phyloP scores from a whole-genome alignment of 2,797 vertebrate species.

The Dicrostonyx torquatus region DNA sequence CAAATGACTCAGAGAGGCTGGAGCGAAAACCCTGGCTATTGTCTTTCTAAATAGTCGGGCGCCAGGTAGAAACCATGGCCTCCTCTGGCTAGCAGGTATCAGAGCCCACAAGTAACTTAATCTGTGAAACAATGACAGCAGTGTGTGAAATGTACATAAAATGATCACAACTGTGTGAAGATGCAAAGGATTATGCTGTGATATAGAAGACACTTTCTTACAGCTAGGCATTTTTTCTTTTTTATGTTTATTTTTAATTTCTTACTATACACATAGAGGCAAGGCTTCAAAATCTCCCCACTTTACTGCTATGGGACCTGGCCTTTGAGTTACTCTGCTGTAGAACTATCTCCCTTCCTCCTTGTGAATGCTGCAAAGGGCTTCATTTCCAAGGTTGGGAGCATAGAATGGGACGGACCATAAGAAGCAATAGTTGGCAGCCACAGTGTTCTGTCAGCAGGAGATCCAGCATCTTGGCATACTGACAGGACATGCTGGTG shows the following conservation, averaged over 20 bases:
- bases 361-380: rapidly evolving
- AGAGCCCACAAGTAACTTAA: too few relatives aligned
- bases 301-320: too few relatives aligned
- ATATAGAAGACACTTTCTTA: neutral
- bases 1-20: too few relatives aligned
- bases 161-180: neutral
- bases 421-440: neutral
- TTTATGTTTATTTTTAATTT: neutral
- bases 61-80: too few relatives aligned
- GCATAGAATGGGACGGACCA: rapidly evolving
- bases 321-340: neutral
- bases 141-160: neutral
- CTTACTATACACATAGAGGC: neutral
- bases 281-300: neutral
- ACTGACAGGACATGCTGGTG: neutral
- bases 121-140: neutral
- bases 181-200: neutral
- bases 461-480: neutral
- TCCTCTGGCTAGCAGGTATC: too few relatives aligned
- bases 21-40: too few relatives aligned
- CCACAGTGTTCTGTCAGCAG: neutral
- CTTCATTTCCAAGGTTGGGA: neutral
- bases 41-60: too few relatives aligned
- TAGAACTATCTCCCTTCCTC: neutral
- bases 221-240: neutral